A percentile compares a stretch with the other conserved stretches of the same genome.
Conservation (phyloP, 2,113 vertebrate genomes). For the Trichechus manatus region DNA sequence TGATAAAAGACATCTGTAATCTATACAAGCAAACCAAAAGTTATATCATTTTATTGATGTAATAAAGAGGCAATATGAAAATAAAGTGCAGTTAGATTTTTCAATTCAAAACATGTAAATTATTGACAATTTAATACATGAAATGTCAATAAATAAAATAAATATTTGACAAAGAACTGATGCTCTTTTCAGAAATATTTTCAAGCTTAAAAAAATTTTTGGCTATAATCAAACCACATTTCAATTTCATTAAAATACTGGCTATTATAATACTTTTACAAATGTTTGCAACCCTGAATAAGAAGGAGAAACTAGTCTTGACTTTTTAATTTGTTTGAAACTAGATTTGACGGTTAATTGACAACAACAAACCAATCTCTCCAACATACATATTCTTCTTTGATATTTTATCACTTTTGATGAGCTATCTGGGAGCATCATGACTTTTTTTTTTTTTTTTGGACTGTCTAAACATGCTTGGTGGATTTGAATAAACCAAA, state of each 20-base stretch:
- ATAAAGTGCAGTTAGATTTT: neutral
- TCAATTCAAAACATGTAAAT: neutral
- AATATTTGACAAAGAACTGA: neutral
- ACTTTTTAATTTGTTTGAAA: slow-evolving; percentile 1
- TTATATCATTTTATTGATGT: neutral
- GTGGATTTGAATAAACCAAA: neutral
- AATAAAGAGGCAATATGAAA: neutral
- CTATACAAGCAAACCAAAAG: neutral
- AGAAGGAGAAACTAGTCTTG: neutral
- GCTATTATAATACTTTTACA: neutral
- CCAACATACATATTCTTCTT: neutral
- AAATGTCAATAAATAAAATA: neutral
- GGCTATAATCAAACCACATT: neutral
- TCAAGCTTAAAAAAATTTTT: neutral
- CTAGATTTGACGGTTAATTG: neutral
- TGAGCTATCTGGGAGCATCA: neutral
- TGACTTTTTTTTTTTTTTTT: neutral
- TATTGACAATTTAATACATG: neutral
- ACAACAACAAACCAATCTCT: neutral
- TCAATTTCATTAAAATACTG: neutral
- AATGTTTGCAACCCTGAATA: neutral
- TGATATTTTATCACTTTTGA: neutral
- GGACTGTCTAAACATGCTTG: neutral
- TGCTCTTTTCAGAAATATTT: neutral
- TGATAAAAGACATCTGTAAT: neutral